Evolutionary conservation across 2,888 invertebrate genomes (phyloP).

Genomic region (Dione juno): DNA sequence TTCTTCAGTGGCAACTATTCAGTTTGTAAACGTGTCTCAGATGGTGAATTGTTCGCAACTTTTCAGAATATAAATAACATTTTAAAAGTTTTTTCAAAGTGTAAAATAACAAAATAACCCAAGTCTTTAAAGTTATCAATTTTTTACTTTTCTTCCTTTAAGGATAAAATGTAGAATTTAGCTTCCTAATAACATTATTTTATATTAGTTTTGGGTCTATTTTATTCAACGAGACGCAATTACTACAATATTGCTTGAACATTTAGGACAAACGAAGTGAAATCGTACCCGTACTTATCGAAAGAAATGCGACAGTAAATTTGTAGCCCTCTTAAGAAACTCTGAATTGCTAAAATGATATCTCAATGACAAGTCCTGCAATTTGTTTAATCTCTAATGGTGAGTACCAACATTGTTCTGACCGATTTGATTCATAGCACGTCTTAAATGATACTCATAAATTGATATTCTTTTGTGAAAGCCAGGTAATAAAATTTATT

Average conservation of each 20-base stretch:
- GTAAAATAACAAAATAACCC: neutral
- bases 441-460: slow-evolving; percentile 7
- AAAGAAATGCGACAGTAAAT: slow-evolving; percentile 25
- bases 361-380: slow-evolving; percentile 27
- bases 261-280: neutral
- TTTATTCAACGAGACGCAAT: neutral
- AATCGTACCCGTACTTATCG: neutral
- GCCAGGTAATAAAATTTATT: slow-evolving; percentile 12
- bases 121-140: neutral
- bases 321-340: slow-evolving; percentile 24
- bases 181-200: neutral
- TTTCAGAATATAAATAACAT: slow-evolving; percentile 15
- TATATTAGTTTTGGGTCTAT: neutral
- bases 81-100: neutral
- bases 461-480: slow-evolving; percentile 14
- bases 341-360: slow-evolving; percentile 32
- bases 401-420: slow-evolving; percentile 27
- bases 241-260: neutral
- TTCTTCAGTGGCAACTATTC: slow-evolving; percentile 17
- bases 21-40: slow-evolving; percentile 2
- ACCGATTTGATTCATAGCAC: slow-evolving; percentile 23
- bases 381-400: slow-evolving; percentile 28
- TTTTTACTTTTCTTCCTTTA: neutral
- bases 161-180: neutral
- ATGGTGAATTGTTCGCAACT: slow-evolving; percentile 1